Evolutionary conservation across 2,888 invertebrate genomes (phyloP).

Genomic region (Tipula confusa): DNA sequence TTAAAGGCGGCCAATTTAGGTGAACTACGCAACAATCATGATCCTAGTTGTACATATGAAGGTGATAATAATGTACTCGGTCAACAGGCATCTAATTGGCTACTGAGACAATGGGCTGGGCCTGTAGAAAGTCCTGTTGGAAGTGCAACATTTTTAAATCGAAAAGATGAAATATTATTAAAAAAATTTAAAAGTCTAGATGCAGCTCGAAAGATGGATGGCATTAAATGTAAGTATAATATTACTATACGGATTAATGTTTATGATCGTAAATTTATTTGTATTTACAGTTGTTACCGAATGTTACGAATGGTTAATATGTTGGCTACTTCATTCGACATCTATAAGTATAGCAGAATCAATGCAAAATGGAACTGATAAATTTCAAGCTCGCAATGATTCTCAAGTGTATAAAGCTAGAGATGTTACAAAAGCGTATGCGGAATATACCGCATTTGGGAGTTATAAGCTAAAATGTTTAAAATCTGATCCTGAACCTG

Average conservation of each 20-base stretch:
- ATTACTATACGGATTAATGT: neutral
- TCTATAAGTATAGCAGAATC: constrained; percentile 57
- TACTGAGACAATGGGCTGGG: constrained; percentile 62
- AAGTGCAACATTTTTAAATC: constrained; percentile 63
- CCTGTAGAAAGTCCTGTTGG: constrained; percentile 63
- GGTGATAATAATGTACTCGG: constrained; percentile 90
- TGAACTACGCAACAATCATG: constrained; percentile 78
- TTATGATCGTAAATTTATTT: neutral
- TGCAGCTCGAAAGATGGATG: constrained; percentile 35
- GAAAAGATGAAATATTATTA: constrained; percentile 52
- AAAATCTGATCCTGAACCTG: constrained; percentile 44
- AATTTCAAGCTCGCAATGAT: constrained; percentile 72
- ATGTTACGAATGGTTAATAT: constrained; percentile 80
- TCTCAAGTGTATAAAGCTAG: constrained; percentile 78
- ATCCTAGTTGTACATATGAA: constrained; percentile 87
- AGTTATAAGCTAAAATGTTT: constrained; percentile 41
- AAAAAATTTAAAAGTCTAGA: constrained; percentile 30
- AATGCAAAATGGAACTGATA: constrained; percentile 56
- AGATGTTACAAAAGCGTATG: constrained; percentile 70
- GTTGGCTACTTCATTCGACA: constrained; percentile 70
- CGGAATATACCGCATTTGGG: constrained; percentile 61
- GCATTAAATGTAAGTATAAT: constrained; percentile 44
- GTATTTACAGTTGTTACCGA: constrained; percentile 60
- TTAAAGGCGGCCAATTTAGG: constrained; percentile 72
- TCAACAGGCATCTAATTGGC: constrained; percentile 87